Percentiles rank a stretch among this genome's conserved stretches.
These are phyloP conservation scores for Cryptus armator DNA, from an alignment of 2,888 invertebrate species.

Conservation along the genomic window DNA sequence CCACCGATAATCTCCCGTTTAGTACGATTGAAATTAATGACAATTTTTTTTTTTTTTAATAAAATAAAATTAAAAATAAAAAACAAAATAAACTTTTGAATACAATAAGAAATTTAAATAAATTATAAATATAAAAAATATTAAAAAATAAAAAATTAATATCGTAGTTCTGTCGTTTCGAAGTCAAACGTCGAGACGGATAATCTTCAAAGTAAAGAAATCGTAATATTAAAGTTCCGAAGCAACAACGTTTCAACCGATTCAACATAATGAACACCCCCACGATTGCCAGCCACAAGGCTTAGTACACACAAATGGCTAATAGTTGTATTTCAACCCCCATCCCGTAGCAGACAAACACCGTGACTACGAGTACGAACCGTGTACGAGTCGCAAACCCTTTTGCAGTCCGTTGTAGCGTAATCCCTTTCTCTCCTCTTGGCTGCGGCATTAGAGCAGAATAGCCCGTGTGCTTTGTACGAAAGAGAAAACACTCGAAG, in stretches of 20 bases:
- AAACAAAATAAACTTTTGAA: neutral
- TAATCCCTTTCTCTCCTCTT: conserved; percentile 52
- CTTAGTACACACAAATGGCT: conserved; percentile 61
- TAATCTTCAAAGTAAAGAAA: neutral
- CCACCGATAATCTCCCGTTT: neutral
- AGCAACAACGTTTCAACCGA: conserved; percentile 28
- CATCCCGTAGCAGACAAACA: conserved; percentile 53
- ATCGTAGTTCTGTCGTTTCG: neutral
- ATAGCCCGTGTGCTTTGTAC: conserved; percentile 42
- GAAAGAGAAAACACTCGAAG: conserved; percentile 55
- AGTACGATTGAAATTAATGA: neutral
- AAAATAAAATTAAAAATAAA: neutral
- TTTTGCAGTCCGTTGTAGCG: conserved; percentile 40
- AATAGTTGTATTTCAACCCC: conserved; percentile 58
- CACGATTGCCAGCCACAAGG: conserved; percentile 53
- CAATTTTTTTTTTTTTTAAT: neutral
- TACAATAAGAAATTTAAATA: neutral
- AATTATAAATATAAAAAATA: neutral
- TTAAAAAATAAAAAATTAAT: neutral
- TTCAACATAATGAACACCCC: conserved; percentile 56
- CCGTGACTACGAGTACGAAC: conserved; percentile 10
- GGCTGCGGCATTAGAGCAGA: conserved; percentile 46
- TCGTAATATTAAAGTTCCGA: conserved; percentile 23
- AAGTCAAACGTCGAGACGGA: neutral
- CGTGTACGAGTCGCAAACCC: conserved; percentile 21